Evolutionary conservation across 2,797 vertebrate species (phyloP), one percentile per base, ranked within the genome.

Genomic region (Xenopus petersii): DNA sequence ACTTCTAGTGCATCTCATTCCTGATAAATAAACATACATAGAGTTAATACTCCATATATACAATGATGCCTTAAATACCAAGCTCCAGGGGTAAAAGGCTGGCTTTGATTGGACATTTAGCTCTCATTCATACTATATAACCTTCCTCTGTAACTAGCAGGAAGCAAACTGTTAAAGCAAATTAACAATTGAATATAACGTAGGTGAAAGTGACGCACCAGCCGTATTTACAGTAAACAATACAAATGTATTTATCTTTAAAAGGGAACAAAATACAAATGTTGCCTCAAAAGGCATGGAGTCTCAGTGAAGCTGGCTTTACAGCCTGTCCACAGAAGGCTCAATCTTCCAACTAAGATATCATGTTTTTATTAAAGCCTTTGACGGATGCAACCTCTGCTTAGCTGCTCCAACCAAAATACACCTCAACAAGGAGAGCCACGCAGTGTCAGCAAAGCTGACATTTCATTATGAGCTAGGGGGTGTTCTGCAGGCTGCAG

Each of bases 301-400:
- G 55, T 66, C 62, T 42, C 21, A 60, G 47, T 26, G 68, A 76
- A 66, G 68, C 70, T 60, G 63, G 54, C 60, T 71, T 30, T 71
- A 46, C 54, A 66, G 58, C 21, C 63, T 54, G 55, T 60, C 68
- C 66, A 66, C 42, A 54, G 68, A 17, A 33, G 30, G 26, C 68
- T 76, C 62, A 60, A 49, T 66, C 69, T 65, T 71, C 74, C 74
- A 70, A 75, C 60, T 54, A n/a, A 75, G 74, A 60, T 71, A 66
- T 66, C 62, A 54, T 26, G 48, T 75, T 75, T 75, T 75, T 64
- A 75, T 75, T 75, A 75, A 75, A 70, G 64, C 67, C 67, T 69
- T 70, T 59, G 67, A 63, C 58, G 63, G 42, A 70, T 16, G 30
- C 60, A 70, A 70, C 67, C 74, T 64, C 55, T 33, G 17, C 73